Evolutionary conservation across 2,888 invertebrate genomes (phyloP).

Genomic region (Pyralis farinalis): DNA sequence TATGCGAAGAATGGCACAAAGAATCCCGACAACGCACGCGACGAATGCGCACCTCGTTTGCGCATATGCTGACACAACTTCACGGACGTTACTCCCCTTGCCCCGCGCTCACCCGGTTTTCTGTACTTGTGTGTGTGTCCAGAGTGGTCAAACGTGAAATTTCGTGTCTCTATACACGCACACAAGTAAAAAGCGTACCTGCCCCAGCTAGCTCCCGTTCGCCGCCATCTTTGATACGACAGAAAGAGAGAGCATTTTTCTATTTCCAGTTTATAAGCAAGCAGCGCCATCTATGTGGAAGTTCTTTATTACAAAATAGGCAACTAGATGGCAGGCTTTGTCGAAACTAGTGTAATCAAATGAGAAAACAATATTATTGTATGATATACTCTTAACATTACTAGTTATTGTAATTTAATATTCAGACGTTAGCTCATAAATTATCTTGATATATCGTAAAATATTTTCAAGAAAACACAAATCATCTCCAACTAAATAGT

Average conservation of each 20-base stretch:
- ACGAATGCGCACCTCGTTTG: slow-evolving; percentile 90
- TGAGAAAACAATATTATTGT: background rate
- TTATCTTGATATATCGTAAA: too few species aligned
- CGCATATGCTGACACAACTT: slow-evolving; percentile 89
- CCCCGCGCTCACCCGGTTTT: slow-evolving; percentile 72
- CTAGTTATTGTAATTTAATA: too few species aligned
- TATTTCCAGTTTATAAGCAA: slow-evolving; percentile 35
- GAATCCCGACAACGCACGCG: slow-evolving; percentile 97
- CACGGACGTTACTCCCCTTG: slow-evolving; percentile 77
- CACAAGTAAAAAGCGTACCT: slow-evolving; percentile 67
- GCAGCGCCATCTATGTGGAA: slow-evolving; percentile 46
- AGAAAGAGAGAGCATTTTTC: slow-evolving; percentile 41
- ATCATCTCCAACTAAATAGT: too few species aligned
- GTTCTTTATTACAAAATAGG: background rate
- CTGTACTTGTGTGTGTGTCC: slow-evolving; percentile 56
- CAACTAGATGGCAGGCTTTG: slow-evolving; percentile 22
- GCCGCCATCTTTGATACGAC: slow-evolving; percentile 74
- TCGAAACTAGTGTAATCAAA: background rate
- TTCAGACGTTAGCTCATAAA: too few species aligned
- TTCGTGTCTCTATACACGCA: slow-evolving; percentile 66
- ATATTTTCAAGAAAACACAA: too few species aligned
- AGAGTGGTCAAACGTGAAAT: slow-evolving; percentile 82
- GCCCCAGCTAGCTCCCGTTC: slow-evolving; percentile 71
- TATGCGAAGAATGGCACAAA: slow-evolving; percentile 98
- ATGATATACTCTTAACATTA: too few species aligned